Base-by-base conservation (phyloP, 1,140 invertebrate genomes). In the Gonatopus flavifemur region DNA sequence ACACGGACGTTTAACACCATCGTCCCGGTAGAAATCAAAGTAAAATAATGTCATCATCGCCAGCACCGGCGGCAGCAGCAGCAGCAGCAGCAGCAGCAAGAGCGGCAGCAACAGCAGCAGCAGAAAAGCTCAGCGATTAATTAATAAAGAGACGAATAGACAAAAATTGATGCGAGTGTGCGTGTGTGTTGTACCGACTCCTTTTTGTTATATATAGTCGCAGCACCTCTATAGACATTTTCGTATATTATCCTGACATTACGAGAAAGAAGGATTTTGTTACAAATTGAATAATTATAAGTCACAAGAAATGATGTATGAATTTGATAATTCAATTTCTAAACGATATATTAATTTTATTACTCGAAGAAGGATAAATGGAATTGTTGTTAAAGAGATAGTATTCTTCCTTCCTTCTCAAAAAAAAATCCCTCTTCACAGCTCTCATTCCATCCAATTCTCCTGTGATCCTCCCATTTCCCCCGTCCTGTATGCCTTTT, bases 1-100 rank as follows among this genome's bases (percentile, higher is more conserved):
- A 87, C 80, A 87, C 88, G 76, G 88, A 91, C 72, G 86, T 88
- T 67, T 90, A 89, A 86, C 74, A 49, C 24, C 47, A 7, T n/a
- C 43, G 40, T 33, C 5, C n/a, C 51, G 49, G 10, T n/a, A 13
- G 28, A 62, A 36, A 16, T 39, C 42, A n/a, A 21, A 20, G 20
- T 13, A 15, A 4, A 4, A 19, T 36, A 5, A 12, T 10, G 18
- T 41, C 10, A 20, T 19, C 24, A 12, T 28, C 41, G 41, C n/a
- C 41, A n/a, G 35, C 50, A 57, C 25, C 59, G 15, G 35, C 6
- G 15, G 16, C n/a, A 36, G 19, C 12, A 36, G 35, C 16, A 36
- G 33, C 33, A 16, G 19, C 16, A 2, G 5, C 33, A 18, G 5
- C 33, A 19, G 16, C 33, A 3, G 8, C 33, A 36, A 8, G 15